Base-by-base conservation (phyloP, 2,888 invertebrate genomes). In the Apodemia mormo region DNA sequence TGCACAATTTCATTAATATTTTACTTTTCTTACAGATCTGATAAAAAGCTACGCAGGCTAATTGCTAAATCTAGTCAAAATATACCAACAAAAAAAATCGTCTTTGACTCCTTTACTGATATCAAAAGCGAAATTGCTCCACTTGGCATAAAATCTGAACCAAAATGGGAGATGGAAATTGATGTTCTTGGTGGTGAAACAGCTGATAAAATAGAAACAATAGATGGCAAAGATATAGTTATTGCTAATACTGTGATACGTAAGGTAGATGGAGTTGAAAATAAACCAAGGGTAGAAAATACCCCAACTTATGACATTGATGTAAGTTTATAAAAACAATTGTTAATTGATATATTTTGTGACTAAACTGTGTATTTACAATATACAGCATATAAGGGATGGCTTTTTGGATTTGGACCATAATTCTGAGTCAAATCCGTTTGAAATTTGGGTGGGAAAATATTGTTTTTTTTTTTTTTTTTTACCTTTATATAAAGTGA, bases 111-210 rank as follows among this genome's bases (percentile, higher is more conserved):
- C 29, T 87, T 93, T 69, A 89, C 86, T 68, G 93, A 94, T 72
- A 88, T 94, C 12, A 94, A 93, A 82, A 88, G 89, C 83, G 93
- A 94, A 77, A 92, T 94, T 73, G 89, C 85, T 64, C 88, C 92
- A 10, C 77, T 92, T 37, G 78, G 81, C 45, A 78, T 93, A 40
- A 92, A 93, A 79, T 65, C 76, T 22, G 93, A 92, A 77, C 92
- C 93, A 74, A 87, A 88, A 81, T 92, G 92, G 92, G 92, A 93
- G 77, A 81, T 92, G 84, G 93, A 93, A 81, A 84, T 93, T 71
- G 92, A 92, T 73, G 70, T 81, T 10, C 70, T 86, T 0, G 77
- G 80, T 5, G 77, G 76, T 73, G 78, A 80, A n/a, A 77, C 73
- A 61, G 69, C 69, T 14, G 68, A 82, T n/a, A 77, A 73, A 22